Percentiles rank a stretch among this genome's conserved stretches.
These are phyloP conservation scores for Anarhynchus alexandrinus DNA, from an alignment of 2,113 vertebrate genomes.

Conservation along the genomic window DNA sequence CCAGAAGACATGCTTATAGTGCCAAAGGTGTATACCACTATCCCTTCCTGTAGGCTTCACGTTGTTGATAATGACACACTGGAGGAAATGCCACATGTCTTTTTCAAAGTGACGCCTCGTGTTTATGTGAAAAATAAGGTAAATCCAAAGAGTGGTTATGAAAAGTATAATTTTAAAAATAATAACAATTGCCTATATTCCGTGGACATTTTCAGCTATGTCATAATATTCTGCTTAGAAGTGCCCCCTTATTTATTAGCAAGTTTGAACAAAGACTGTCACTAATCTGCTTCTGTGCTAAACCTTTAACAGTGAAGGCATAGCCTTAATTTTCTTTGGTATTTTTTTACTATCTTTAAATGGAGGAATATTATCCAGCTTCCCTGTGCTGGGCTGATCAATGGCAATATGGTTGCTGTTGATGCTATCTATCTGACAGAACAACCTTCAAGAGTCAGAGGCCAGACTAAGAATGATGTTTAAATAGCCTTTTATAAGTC, in stretches of 20 bases:
- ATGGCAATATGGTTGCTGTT: not conserved
- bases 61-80: conserved; percentile 90
- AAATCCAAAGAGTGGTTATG: not conserved
- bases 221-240: not conserved
- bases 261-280: not conserved
- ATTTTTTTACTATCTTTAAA: not conserved
- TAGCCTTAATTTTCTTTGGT: not conserved
- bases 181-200: not conserved
- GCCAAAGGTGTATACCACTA: conserved; percentile 77
- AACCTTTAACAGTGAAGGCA: not conserved
- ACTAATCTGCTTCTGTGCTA: not conserved
- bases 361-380: not conserved
- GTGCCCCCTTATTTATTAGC: not conserved
- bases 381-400: not conserved
- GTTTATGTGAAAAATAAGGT: conserved; percentile 90
- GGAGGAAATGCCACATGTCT: conserved; percentile 78
- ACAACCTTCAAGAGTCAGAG: not conserved
- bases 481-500: not conserved
- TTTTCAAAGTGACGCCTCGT: conserved; percentile 74
- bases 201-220: not conserved
- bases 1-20: conserved; percentile 82
- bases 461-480: not conserved
- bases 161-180: not conserved
- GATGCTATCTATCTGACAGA: not conserved
- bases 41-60: conserved; percentile 79